Conservation (phyloP, 1,140 invertebrate genomes). For the Thaumetopoea pityocampa region DNA sequence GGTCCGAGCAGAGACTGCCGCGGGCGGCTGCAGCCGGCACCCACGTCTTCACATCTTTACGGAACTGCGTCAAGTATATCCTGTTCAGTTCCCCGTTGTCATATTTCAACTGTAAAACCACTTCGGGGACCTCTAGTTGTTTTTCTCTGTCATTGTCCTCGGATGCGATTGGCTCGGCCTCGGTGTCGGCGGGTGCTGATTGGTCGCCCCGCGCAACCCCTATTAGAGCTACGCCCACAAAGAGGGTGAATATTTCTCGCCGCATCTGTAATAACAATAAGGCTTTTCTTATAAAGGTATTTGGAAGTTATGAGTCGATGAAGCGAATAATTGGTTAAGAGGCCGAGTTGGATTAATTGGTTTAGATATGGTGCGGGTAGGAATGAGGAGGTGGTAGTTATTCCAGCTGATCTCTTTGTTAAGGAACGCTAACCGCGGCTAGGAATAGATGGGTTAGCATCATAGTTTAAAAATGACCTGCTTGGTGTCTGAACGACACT, state of each 20-base stretch:
- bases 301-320: no score
- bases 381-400: no score
- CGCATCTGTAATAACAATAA: conserved; percentile 41
- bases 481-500: no score
- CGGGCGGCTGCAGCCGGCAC: conserved; percentile 42
- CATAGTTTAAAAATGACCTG: no score
- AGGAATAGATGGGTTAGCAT: no score
- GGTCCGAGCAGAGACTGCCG: conserved; percentile 50
- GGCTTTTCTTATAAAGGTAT: no score
- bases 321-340: no score
- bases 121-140: conserved; percentile 44
- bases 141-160: conserved; percentile 16
- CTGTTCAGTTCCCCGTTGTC: conserved; percentile 56
- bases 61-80: conserved; percentile 66
- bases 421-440: no score
- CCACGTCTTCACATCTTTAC: conserved; percentile 30
- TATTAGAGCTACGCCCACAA: conserved; percentile 37
- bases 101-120: conserved; percentile 64
- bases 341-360: no score
- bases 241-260: conserved; percentile 36
- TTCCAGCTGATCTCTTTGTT: no score
- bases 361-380: no score
- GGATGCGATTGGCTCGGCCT: conserved; percentile 31
- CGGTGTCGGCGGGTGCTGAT: conserved; percentile 18
- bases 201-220: conserved; percentile 24